phyloP scores from a whole-genome alignment of 2,113 vertebrate genomes.

The Etheostoma spectabile region DNA sequence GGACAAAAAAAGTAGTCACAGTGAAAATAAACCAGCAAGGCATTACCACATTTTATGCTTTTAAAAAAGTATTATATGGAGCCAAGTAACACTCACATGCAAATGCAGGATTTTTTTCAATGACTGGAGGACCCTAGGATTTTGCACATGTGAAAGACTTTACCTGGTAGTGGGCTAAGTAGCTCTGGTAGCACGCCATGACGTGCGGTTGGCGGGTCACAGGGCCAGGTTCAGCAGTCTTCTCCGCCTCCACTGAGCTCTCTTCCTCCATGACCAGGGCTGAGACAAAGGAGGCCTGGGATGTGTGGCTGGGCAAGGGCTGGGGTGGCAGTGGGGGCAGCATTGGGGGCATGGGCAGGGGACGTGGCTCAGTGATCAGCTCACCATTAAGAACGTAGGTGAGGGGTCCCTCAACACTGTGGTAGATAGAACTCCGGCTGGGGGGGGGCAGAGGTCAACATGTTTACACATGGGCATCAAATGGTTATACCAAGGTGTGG shows the following conservation, averaged over 20 bases:
- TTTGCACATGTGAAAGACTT: not conserved
- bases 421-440: conserved; percentile 94
- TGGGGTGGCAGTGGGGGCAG: conserved; percentile 57
- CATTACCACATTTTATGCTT: not conserved
- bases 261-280: conserved; percentile 95
- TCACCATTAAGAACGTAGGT: conserved; percentile 88
- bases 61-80: not conserved
- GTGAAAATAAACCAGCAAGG: not conserved
- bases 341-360: conserved; percentile 77
- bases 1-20: not conserved
- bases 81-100: no score
- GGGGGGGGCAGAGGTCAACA: not conserved
- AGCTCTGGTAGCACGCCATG: conserved; percentile 95
- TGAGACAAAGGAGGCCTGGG: conserved; percentile 97
- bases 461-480: not conserved
- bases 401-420: conserved; percentile 95
- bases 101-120: not conserved
- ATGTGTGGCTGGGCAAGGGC: conserved; percentile 91
- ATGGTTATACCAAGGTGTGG: not conserved
- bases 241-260: conserved; percentile 89
- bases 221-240: conserved; percentile 86
- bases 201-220: conserved; percentile 91
- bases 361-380: conserved; percentile 86
- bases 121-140: not conserved
- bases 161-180: conserved; percentile 93